These are phyloP conservation scores for Paguma larvata DNA, from an alignment of 2,797 vertebrate genomes.

Conservation along the genomic window DNA sequence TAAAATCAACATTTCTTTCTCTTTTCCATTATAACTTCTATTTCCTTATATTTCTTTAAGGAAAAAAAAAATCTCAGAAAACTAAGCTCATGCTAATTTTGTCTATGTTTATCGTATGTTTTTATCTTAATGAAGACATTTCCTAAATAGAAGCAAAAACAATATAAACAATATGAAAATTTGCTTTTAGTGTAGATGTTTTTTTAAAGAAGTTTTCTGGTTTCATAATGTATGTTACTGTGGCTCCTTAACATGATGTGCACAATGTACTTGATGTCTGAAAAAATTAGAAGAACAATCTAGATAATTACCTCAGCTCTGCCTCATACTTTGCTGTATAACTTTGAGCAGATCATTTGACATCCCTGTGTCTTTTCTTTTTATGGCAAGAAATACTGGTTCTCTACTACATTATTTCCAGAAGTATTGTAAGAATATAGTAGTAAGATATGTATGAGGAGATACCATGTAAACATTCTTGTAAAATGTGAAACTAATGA, in stretches of 20 bases:
- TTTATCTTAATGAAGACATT: conserved; percentile 35
- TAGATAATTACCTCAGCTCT: neutral
- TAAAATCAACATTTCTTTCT: conserved; percentile 41
- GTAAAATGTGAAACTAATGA: conserved; percentile 32
- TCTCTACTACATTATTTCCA: neutral
- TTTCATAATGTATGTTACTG: neutral
- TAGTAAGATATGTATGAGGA: neutral
- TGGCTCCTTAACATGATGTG: neutral
- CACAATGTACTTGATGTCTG: neutral
- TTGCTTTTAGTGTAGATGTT: neutral
- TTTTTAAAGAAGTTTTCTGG: neutral
- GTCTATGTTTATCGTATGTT: neutral
- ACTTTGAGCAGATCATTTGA: neutral
- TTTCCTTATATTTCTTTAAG: neutral
- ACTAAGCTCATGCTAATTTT: neutral
- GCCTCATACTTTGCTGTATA: neutral
- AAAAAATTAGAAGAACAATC: neutral
- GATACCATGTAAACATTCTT: neutral
- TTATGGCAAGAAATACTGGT: neutral
- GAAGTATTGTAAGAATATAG: neutral
- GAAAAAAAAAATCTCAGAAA: neutral
- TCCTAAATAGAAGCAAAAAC: neutral
- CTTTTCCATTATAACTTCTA: neutral
- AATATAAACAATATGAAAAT: neutral
- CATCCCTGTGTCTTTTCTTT: neutral